Base-by-base conservation (phyloP, 2,888 invertebrate species). In the Apamea sordens region DNA sequence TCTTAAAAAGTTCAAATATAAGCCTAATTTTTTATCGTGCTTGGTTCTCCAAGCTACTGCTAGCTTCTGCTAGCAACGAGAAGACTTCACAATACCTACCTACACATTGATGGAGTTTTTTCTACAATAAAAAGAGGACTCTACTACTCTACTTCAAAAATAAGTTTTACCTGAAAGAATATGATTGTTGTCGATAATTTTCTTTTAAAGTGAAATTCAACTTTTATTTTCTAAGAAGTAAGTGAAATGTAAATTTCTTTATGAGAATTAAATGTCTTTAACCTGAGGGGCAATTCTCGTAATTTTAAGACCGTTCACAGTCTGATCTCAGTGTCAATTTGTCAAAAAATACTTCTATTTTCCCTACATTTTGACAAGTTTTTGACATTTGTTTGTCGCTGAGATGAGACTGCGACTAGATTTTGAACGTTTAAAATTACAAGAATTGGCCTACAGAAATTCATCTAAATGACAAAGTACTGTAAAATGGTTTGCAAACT, bases 1-100 rank as follows among this genome's bases (percentile, higher is more conserved):
- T 63, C 53, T 70, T 44, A 61, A 65, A 73, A 73, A 47, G 47
- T 73, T 61, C 18, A 53, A 69, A 50, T 59, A 64, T 36, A 67
- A 47, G 36, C 11, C 32, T 44, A 84, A 63, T 77, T 32, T 83
- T 83, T 53, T 3, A 77, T 59, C n/a, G 41, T 21, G 47, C n/a
- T 47, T 28, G 67, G n/a, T 32, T 32, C 32, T 32, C 32, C 32
- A 32, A 32, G 32, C 32, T 32, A 32, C 1, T 1, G 32, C 32
- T 32, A 32, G 32, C 32, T 32, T 32, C 32, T 32, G 50, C 5
- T 70, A n/a, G n/a, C 63, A 53, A n/a, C 65, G 41, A 67, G 41
- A 53, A 63, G 44, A 13, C 15, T n/a, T 63, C 32, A 63, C 24
- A 41, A 77, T 50, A n/a, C 28, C 47, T 47, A 64, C 36, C 18